Percentiles rank a stretch among this genome's conserved stretches.
These are phyloP conservation scores for Oscheius myriophilus DNA, from an alignment of 2,888 invertebrate genomes.

Conservation along the genomic window DNA sequence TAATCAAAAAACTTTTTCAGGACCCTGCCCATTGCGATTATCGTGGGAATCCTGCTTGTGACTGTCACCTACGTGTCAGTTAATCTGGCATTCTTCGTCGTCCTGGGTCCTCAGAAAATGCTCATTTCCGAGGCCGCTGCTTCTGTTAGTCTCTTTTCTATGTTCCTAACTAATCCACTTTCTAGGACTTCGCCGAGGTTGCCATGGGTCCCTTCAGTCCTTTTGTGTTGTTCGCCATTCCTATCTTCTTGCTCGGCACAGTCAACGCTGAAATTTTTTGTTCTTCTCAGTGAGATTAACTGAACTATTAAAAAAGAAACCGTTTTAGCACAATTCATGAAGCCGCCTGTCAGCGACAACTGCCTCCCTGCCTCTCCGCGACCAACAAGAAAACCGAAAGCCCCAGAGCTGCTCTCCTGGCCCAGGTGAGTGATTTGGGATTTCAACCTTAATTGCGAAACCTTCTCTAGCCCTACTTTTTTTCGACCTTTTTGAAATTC, in stretches of 20 bases:
- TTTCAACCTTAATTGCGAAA: too few relatives aligned
- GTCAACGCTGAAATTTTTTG: conserved; percentile 25
- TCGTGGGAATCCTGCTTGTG: conserved; percentile 5
- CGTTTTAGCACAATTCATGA: conserved; percentile 6
- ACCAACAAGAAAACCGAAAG: conserved; percentile 9
- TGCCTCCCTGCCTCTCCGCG: conserved; percentile 9
- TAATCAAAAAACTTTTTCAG: conserved; percentile 5
- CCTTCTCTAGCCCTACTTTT: background rate
- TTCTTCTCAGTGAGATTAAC: background rate
- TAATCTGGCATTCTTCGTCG: conserved; percentile 11
- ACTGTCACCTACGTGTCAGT: conserved; percentile 11
- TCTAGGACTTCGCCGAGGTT: conserved; percentile 22
- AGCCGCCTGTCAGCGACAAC: conserved; percentile 21
- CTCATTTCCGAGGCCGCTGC: conserved; percentile 13
- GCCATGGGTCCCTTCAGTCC: background rate
- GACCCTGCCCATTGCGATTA: conserved; percentile 19
- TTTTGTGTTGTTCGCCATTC: conserved; percentile 10
- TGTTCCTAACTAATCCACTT: background rate
- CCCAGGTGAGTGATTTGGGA: conserved; percentile 3
- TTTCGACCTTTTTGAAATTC: background rate
- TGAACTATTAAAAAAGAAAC: background rate
- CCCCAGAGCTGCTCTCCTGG: conserved; percentile 22
- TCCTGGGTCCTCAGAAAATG: conserved; percentile 16
- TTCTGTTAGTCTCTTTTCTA: conserved; percentile 2
- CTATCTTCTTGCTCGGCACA: conserved; percentile 22